Conservation (phyloP, 2,113 vertebrate species). For the Agapornis roseicollis region DNA sequence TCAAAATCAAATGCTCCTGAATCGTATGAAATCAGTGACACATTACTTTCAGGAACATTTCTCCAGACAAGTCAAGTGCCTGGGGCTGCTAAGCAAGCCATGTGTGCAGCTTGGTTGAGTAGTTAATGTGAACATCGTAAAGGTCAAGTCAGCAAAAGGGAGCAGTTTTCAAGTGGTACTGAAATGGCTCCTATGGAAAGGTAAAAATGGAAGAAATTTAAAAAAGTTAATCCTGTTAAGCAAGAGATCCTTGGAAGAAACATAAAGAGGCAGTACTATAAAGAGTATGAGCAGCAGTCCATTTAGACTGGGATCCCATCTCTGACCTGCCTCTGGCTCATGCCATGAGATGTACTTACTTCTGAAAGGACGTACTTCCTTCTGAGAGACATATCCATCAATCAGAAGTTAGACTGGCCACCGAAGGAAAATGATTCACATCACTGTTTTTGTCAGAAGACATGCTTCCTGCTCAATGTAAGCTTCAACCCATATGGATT, state of each 20-base stretch:
- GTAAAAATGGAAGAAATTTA: not conserved
- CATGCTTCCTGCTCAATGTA: not conserved
- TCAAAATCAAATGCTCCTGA: not conserved
- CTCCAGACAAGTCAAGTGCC: not conserved
- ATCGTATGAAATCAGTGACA: not conserved
- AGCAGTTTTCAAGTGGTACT: not conserved
- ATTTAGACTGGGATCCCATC: not conserved
- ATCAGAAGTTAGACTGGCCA: not conserved
- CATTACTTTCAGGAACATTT: not conserved
- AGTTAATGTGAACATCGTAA: not conserved
- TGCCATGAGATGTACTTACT: not conserved
- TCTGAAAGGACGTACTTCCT: no score
- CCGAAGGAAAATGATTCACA: not conserved
- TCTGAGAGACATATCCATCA: not conserved
- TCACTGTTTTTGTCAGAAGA: not conserved
- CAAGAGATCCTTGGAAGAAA: not conserved
- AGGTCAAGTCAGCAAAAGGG: not conserved
- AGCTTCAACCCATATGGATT: not conserved
- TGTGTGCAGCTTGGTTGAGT: not conserved
- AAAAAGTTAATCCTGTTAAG: not conserved
- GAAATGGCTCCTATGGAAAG: not conserved
- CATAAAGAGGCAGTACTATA: not conserved
- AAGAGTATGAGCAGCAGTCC: not conserved
- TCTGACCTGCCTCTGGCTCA: not conserved
- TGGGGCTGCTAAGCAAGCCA: not conserved